A percentile compares a stretch with the other conserved stretches of the same genome.
These are phyloP conservation scores for Drosophila kanekoi DNA, from an alignment of 2,888 invertebrate species.

Conservation along the genomic window DNA sequence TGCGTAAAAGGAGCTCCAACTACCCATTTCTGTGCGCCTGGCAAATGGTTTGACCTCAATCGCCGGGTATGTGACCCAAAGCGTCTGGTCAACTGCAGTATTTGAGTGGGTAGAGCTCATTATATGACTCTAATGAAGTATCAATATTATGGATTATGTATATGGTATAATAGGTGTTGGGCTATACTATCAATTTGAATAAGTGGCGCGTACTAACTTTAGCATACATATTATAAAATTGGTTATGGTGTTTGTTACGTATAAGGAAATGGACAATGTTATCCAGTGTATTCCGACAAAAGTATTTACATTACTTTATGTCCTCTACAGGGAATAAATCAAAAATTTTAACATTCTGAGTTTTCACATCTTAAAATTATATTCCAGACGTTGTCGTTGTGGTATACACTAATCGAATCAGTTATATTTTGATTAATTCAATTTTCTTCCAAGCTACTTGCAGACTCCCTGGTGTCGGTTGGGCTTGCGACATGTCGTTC, in stretches of 20 bases:
- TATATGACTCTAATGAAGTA: not conserved
- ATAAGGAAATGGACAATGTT: not conserved
- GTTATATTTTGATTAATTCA: slow-evolving; percentile 40
- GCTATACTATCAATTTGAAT: slow-evolving; percentile 23
- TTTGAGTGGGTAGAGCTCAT: slow-evolving; percentile 3
- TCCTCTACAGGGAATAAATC: slow-evolving; percentile 38
- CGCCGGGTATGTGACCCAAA: slow-evolving; percentile 37
- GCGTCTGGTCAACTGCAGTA: slow-evolving; percentile 23
- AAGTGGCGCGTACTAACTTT: slow-evolving; percentile 32
- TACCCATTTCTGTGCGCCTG: slow-evolving; percentile 54
- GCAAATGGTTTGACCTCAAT: slow-evolving; percentile 58
- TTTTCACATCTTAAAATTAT: slow-evolving; percentile 2
- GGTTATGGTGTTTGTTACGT: slow-evolving; percentile 28
- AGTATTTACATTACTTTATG: not conserved
- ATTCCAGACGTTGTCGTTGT: slow-evolving; percentile 13
- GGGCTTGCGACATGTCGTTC: not conserved
- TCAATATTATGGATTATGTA: not conserved
- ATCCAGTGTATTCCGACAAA: slow-evolving; percentile 15
- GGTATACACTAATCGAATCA: slow-evolving; percentile 34
- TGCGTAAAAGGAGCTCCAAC: slow-evolving; percentile 44
- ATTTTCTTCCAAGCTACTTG: slow-evolving; percentile 28
- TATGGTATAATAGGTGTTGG: slow-evolving; percentile 28
- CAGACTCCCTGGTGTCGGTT: slow-evolving; percentile 24
- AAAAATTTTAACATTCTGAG: slow-evolving; percentile 7
- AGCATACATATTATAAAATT: slow-evolving; percentile 18